phyloP scores from a whole-genome alignment of 2,113 vertebrate species.

The Hypanus sabinus region DNA sequence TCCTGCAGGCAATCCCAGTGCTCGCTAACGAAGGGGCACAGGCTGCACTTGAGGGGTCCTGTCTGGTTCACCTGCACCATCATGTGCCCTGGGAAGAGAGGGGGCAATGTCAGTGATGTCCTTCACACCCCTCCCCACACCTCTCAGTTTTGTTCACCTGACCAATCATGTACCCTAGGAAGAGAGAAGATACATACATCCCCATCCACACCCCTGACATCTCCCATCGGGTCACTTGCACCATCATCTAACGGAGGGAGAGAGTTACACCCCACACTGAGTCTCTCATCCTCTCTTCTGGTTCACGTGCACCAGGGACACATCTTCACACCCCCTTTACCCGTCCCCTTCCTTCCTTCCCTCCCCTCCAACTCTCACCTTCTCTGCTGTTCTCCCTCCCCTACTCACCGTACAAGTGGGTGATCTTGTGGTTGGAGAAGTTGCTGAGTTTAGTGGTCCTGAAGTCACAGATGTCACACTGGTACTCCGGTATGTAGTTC shows the following conservation, averaged over 20 bases:
- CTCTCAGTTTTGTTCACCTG: too few species aligned
- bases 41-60: neutral
- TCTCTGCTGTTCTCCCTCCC: neutral
- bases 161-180: too few species aligned
- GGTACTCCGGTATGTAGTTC: neutral
- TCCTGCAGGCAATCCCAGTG: constrained; percentile 23
- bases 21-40: neutral
- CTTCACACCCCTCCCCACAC: too few species aligned
- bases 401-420: neutral
- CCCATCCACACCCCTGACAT: too few species aligned
- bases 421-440: constrained; percentile 14
- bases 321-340: neutral
- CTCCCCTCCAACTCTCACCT: neutral
- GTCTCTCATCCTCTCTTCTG: neutral
- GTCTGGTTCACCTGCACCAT: neutral
- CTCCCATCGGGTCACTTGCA: too few species aligned
- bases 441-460: neutral
- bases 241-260: too few species aligned
- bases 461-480: neutral
- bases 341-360: neutral
- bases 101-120: neutral
- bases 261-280: too few species aligned
- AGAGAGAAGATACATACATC: too few species aligned
- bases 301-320: too few species aligned
- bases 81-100: neutral